Conservation (phyloP, 2,797 vertebrate species). For the Myotis findleyi region DNA sequence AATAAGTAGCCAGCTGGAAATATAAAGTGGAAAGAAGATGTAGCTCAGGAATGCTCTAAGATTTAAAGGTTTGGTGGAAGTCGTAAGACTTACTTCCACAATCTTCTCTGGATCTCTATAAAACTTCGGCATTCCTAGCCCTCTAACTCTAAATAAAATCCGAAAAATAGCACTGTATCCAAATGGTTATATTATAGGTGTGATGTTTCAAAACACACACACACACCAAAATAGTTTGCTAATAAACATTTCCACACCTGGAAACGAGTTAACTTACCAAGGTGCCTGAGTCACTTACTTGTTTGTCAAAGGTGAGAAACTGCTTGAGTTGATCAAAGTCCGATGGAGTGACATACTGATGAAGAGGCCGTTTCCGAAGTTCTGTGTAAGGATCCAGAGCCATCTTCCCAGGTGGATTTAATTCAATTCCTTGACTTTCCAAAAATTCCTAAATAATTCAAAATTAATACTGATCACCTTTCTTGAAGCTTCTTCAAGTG, state of each 20-base stretch:
- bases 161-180: background rate
- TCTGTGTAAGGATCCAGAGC: slow-evolving; percentile 90
- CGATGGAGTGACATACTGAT: slow-evolving; percentile 84
- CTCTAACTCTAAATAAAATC: background rate
- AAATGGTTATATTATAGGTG: background rate
- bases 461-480: slow-evolving; percentile 44
- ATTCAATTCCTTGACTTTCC: slow-evolving; percentile 94
- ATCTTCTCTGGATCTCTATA: background rate
- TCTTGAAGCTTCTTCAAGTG: slow-evolving; percentile 1
- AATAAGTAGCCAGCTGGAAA: background rate
- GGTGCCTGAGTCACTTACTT: slow-evolving; percentile 87
- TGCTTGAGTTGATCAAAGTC: slow-evolving; percentile 89
- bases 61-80: background rate
- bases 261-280: background rate
- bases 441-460: slow-evolving; percentile 92
- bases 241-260: background rate
- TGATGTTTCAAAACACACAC: background rate
- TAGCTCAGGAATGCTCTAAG: slow-evolving; percentile 3
- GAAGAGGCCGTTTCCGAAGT: slow-evolving; percentile 76
- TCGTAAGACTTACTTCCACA: background rate
- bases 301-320: slow-evolving; percentile 93
- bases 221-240: background rate
- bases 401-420: slow-evolving; percentile 92
- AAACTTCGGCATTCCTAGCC: background rate
- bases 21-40: background rate